phyloP scores from a whole-genome alignment of 2,888 invertebrate genomes.

The Philaethria dido region DNA sequence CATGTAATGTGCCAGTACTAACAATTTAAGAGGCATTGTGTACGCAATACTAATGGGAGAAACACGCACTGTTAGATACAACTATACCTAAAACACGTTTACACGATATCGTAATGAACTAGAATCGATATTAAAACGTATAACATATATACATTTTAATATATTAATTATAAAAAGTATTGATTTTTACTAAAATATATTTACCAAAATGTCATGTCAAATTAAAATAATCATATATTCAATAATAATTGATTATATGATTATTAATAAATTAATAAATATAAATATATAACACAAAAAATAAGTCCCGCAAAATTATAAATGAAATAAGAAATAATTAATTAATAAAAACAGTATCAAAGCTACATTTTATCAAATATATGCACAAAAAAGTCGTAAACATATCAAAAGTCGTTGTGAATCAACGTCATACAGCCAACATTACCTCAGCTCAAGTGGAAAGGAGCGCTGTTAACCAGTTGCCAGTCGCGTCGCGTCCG shows the following conservation, averaged over 20 bases:
- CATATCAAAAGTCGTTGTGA: conserved; percentile 8
- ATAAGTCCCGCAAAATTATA: background rate
- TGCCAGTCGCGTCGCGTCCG: conserved; percentile 32
- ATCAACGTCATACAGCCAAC: conserved; percentile 15
- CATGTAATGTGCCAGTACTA: conserved; percentile 17
- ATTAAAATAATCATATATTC: background rate
- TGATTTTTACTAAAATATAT: background rate
- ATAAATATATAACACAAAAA: background rate
- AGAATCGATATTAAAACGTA: background rate
- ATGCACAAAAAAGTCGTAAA: background rate
- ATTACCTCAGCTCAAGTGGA: conserved; percentile 21
- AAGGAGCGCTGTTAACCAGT: conserved; percentile 34
- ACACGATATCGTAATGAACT: conserved; percentile 15
- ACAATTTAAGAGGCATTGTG: conserved; percentile 30
- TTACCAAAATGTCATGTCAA: background rate
- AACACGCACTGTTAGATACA: conserved; percentile 10
- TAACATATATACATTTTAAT: background rate
- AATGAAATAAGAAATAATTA: background rate
- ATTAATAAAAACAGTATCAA: background rate
- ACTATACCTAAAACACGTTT: conserved; percentile 21
- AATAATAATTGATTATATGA: too few species aligned
- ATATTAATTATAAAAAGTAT: background rate
- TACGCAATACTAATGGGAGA: conserved; percentile 32
- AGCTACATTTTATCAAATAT: background rate
- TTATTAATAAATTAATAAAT: too few species aligned